Evolutionary conservation across 2,113 vertebrate genomes (phyloP).

Genomic region (Paracanthobrama guichenoti): DNA sequence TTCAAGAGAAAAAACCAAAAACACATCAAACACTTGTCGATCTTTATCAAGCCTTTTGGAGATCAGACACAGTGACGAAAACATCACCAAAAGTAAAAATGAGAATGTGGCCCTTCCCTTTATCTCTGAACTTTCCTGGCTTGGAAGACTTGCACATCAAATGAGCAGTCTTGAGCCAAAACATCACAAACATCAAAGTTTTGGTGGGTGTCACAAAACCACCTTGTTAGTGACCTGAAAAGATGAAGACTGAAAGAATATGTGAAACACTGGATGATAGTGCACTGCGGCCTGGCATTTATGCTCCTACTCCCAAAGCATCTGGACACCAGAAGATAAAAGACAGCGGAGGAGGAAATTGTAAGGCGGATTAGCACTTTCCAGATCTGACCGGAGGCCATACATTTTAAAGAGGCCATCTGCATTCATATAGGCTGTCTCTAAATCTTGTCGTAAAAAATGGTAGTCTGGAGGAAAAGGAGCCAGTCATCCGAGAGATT

Average conservation of each 20-base stretch:
- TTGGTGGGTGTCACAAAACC: background rate
- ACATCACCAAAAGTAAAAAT: background rate
- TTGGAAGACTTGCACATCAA: constrained; percentile 10
- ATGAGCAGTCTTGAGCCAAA: constrained; percentile 11
- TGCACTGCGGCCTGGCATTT: background rate
- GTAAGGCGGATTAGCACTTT: constrained; percentile 17
- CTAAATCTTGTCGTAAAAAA: background rate
- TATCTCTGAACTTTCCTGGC: constrained; percentile 22
- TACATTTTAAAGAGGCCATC: constrained; percentile 24
- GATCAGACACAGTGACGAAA: background rate
- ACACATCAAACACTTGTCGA: constrained; percentile 24
- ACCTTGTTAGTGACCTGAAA: constrained; percentile 39
- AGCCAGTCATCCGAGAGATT: background rate
- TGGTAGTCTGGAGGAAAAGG: background rate
- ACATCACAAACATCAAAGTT: constrained; percentile 44
- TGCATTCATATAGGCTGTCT: constrained; percentile 21
- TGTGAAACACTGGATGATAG: background rate
- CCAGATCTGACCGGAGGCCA: constrained; percentile 3
- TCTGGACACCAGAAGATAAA: constrained; percentile 24
- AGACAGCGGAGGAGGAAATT: background rate
- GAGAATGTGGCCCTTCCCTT: constrained; percentile 8
- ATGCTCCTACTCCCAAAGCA: constrained; percentile 2
- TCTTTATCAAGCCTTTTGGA: background rate
- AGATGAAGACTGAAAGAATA: background rate
- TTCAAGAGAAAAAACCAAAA: constrained; percentile 26